Evolutionary conservation across 2,888 invertebrate species (phyloP).

Genomic region (Eremobia ochroleuca): DNA sequence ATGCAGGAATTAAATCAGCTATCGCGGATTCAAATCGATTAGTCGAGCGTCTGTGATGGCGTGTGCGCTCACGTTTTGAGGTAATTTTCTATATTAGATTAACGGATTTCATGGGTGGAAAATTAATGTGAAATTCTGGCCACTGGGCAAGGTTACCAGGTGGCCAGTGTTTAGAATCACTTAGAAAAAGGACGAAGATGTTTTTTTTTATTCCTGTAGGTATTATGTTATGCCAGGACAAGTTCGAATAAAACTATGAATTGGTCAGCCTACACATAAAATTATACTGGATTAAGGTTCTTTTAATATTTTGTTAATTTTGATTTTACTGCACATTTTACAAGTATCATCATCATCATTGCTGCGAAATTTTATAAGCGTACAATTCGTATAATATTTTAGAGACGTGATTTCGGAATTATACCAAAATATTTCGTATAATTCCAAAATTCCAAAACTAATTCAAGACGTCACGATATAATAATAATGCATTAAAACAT

Average conservation of each 20-base stretch:
- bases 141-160: background rate
- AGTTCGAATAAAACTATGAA: slow-evolving; percentile 6
- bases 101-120: slow-evolving; percentile 26
- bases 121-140: slow-evolving; percentile 17
- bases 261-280: slow-evolving; percentile 14
- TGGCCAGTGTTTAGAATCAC: background rate
- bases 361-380: background rate
- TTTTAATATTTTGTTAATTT: background rate
- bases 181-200: background rate
- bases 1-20: slow-evolving; percentile 54
- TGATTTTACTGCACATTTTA: background rate
- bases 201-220: background rate
- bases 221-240: background rate
- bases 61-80: slow-evolving; percentile 50
- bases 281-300: background rate
- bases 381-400: background rate
- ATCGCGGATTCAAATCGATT: slow-evolving; percentile 49
- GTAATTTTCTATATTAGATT: slow-evolving; percentile 39
- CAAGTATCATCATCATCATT: no score
- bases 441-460: background rate
- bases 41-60: background rate
- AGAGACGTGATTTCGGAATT: background rate
- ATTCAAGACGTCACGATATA: background rate
- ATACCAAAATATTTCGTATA: background rate
- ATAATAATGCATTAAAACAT: slow-evolving; percentile 6